A percentile compares a stretch with the other conserved stretches of the same genome.
phyloP scores from a whole-genome alignment of 2,888 invertebrate species.

The Liodrosophila aerea region DNA sequence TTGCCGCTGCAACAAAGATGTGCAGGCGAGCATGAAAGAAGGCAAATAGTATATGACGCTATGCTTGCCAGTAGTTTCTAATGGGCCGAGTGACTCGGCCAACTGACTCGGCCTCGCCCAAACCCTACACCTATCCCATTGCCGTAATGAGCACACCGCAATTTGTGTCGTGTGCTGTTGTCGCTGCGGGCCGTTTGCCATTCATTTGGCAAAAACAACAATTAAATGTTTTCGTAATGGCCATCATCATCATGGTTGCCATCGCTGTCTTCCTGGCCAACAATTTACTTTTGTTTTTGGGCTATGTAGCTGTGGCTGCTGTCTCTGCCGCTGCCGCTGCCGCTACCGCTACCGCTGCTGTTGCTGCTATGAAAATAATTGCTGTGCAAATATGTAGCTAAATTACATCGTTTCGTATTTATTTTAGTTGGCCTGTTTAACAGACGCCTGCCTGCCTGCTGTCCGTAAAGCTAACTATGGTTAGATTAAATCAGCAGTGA shows the following conservation, averaged over 20 bases:
- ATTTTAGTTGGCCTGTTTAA: conserved; percentile 58
- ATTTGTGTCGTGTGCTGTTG: conserved; percentile 67
- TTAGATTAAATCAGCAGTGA: conserved; percentile 23
- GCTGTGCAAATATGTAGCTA: conserved; percentile 69
- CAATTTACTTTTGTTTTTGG: conserved; percentile 71
- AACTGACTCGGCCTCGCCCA: conserved; percentile 23
- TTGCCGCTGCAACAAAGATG: conserved; percentile 54
- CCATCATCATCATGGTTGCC: conserved; percentile 58
- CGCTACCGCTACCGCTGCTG: neutral
- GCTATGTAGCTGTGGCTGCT: conserved; percentile 14
- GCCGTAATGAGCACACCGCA: conserved; percentile 76
- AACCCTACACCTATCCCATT: conserved; percentile 33
- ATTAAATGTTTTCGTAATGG: conserved; percentile 78
- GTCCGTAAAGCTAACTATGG: conserved; percentile 10
- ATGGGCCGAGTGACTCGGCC: conserved; percentile 31
- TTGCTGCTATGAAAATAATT: conserved; percentile 66
- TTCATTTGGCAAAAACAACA: conserved; percentile 75
- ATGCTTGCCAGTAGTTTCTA: conserved; percentile 43
- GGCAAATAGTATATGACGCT: conserved; percentile 56
- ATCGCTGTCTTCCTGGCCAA: conserved; percentile 50
- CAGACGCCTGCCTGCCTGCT: conserved; percentile 31
- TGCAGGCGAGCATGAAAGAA: conserved; percentile 64
- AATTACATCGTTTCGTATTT: conserved; percentile 69
- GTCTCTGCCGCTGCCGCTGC: conserved; percentile 9
- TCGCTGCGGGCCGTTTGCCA: conserved; percentile 70